Evolutionary conservation across 2,113 vertebrate genomes (phyloP).

Genomic region (Malaclemys terrapin): DNA sequence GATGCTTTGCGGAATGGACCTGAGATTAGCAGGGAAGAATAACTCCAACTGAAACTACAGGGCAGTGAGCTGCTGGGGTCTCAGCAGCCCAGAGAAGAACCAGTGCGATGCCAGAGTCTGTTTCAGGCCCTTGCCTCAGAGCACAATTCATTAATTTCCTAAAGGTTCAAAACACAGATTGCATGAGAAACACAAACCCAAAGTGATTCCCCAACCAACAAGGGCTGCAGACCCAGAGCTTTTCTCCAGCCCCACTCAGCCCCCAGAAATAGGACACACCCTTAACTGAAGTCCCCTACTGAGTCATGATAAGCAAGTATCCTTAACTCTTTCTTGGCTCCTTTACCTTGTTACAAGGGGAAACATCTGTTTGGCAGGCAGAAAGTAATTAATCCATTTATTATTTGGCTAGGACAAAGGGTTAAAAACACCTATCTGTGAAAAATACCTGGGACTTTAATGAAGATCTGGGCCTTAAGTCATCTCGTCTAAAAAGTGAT

Average conservation of each 20-base stretch:
- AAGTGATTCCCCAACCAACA: neutral
- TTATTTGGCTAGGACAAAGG: neutral
- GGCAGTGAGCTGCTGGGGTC: neutral
- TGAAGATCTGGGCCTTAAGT: neutral
- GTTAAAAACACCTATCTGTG: neutral
- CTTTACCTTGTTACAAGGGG: neutral
- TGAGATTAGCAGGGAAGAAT: neutral
- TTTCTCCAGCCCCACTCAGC: neutral
- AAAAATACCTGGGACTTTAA: neutral
- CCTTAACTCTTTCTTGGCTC: neutral
- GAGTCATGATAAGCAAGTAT: neutral
- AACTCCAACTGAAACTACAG: neutral
- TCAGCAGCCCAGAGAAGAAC: neutral
- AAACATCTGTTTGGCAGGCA: neutral
- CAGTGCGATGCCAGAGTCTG: neutral
- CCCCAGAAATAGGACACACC: neutral
- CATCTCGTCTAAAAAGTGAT: accelerated
- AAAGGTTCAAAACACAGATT: neutral
- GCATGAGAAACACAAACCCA: neutral
- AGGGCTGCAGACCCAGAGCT: neutral
- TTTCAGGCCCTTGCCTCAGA: neutral
- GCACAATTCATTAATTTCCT: neutral
- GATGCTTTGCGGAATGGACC: neutral
- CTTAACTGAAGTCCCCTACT: neutral
- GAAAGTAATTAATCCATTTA: neutral